A percentile compares a stretch with the other conserved stretches of the same genome.
These are phyloP conservation scores for Xanthorhoe designata DNA, from an alignment of 2,888 invertebrate genomes.

Conservation along the genomic window DNA sequence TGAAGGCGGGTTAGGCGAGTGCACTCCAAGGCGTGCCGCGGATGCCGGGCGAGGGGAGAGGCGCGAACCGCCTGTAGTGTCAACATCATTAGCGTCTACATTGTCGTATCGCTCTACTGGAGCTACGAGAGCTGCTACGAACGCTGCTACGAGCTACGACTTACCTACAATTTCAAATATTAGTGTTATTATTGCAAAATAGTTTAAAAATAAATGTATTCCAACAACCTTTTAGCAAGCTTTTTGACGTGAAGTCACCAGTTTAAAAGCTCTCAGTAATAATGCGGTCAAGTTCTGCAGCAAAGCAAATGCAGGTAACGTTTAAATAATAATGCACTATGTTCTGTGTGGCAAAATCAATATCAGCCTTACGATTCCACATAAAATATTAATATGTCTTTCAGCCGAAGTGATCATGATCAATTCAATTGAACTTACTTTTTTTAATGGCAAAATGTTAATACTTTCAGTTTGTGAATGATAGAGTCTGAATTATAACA, in stretches of 20 bases:
- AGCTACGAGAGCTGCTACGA: slow-evolving; percentile 66
- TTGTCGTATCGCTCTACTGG: slow-evolving; percentile 60
- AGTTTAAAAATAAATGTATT: not conserved
- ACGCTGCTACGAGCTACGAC: slow-evolving; percentile 41
- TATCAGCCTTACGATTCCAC: slow-evolving; percentile 55
- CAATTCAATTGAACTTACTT: slow-evolving; percentile 38
- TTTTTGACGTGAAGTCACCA: not conserved
- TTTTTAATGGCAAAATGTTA: slow-evolving; percentile 27
- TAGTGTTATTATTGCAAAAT: slow-evolving; percentile 12
- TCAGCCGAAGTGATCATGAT: slow-evolving; percentile 43
- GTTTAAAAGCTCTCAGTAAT: not conserved
- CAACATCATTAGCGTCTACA: slow-evolving; percentile 80
- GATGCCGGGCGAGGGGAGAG: slow-evolving; percentile 48
- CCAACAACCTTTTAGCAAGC: not conserved
- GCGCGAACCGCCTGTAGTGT: slow-evolving; percentile 73
- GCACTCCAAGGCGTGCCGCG: slow-evolving; percentile 55
- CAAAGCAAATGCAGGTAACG: slow-evolving; percentile 21
- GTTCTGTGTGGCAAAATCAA: slow-evolving; percentile 64
- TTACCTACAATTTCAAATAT: slow-evolving; percentile 38
- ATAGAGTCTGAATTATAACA: slow-evolving; percentile 4
- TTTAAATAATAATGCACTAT: slow-evolving; percentile 47
- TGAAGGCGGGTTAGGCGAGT: slow-evolving; percentile 57
- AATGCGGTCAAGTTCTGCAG: not conserved
- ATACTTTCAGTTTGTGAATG: slow-evolving; percentile 25
- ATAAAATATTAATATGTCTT: slow-evolving; percentile 58